These are phyloP conservation scores for Mantis religiosa DNA, from an alignment of 2,888 invertebrate species.

Conservation along the genomic window DNA sequence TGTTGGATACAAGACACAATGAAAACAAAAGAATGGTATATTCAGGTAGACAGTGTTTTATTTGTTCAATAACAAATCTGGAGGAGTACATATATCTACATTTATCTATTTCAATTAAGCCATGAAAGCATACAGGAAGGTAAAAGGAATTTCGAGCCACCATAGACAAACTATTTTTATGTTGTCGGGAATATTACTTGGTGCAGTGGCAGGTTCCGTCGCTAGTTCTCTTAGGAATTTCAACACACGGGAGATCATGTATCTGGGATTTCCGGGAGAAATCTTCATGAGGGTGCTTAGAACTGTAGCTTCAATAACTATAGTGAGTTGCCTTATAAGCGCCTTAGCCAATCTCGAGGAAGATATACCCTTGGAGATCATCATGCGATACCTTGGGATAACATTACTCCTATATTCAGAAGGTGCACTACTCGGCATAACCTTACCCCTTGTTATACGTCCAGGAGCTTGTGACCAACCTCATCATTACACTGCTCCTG, in stretches of 20 bases:
- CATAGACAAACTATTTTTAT: background rate
- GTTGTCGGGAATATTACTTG: background rate
- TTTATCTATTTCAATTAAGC: background rate
- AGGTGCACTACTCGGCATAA: background rate
- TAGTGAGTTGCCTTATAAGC: background rate
- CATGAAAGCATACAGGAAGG: background rate
- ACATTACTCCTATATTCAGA: background rate
- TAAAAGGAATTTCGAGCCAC: background rate
- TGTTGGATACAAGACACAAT: background rate
- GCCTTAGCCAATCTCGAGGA: background rate
- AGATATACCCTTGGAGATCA: background rate
- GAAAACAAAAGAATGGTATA: background rate
- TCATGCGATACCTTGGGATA: background rate
- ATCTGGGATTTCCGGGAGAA: background rate
- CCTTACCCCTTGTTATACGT: background rate
- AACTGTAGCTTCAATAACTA: background rate
- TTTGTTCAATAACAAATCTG: background rate
- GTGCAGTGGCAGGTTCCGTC: background rate
- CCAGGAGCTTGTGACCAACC: background rate
- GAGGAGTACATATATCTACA: background rate
- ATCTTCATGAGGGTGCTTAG: background rate
- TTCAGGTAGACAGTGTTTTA: background rate
- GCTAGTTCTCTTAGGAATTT: background rate
- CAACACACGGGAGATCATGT: background rate
- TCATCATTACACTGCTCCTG: accelerated